Base-by-base conservation (phyloP, 2,888 invertebrate genomes). In the Selenia dentaria region DNA sequence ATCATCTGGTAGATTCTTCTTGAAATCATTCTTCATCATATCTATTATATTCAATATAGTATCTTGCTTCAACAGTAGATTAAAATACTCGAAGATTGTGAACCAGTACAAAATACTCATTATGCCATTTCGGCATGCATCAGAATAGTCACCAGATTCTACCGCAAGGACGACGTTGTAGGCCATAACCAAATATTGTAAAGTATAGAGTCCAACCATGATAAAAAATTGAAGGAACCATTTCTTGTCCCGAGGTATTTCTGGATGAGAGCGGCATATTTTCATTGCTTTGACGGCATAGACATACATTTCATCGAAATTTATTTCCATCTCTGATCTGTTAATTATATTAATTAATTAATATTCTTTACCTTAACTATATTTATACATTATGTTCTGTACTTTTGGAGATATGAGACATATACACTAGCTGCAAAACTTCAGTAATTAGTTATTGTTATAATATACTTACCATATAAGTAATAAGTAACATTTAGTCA, bases 221-320 rank as follows among this genome's bases (percentile, higher is more conserved):
- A 41, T 1, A 1, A 32, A 1, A 2, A 46, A 24, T 13, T 31
- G n/a, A 6, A 41, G 2, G 2, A 37, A 2, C 50, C 46, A 50
- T n/a, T 27, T 46, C 2, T n/a, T 26, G 22, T 54, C 12, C 18
- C 33, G 43, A 18, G 29, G 8, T 4, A 43, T 22, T 6, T 26
- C 29, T 4, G 54, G 54, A 32, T 50, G 41, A 13, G 10, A 25
- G 3, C 6, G 2, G 25, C 2, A 10, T 10, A 25, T 2, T 25
- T 2, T 25, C 25, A 25, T 25, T 0, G 25, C 25, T 22, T 2
- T 6, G 22, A 22, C 2, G 6, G 22, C 6, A 8, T 6, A 8
- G 2, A 6, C 8, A 22, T 8, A 22, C 2, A 22, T 8, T 6
- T 22, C 8, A 8, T 6, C 22, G 8, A 8, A 22, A 8, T 22